Evolutionary conservation across 1,140 invertebrate species (phyloP), one percentile per base, ranked within the genome.

Genomic region (Leptonema lineaticorne): DNA sequence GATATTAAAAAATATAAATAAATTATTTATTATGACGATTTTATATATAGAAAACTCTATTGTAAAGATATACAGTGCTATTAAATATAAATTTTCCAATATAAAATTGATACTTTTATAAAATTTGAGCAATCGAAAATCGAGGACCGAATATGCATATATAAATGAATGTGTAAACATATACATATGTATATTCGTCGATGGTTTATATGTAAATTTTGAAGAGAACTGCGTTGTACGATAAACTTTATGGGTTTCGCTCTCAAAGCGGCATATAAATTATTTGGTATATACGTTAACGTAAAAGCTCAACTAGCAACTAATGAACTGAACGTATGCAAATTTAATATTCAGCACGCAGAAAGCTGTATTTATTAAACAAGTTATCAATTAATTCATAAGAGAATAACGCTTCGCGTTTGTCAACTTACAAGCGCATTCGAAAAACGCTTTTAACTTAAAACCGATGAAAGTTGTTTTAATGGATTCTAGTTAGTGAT

Each of bases 251-350:
- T 41, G 29, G 58, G 33, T 62, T 41, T 41, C 41, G 28, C 29
- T 62, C 56, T 58, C 56, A 58, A 58, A 62, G 58, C 29, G 30
- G 58, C 28, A 22, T 62, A 62, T 62, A 62, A 62, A 62, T 62
- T 62, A 62, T 62, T 62, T 62, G 58, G 58, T n/a, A 16, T 62
- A 62, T 59, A 59, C 18, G 57, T 33, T 59, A 59, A 59, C 58
- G 58, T 62, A 62, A 16, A 62, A 45, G 29, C 33, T 62, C 58
- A 62, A 62, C 58, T 62, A 41, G 58, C 58, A 62, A 62, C 58
- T 62, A 45, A 62, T 62, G 58, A 62, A 62, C 58, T 62, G 58
- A 62, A 62, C 33, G 58, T 62, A 62, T 62, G 58, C 58, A 62
- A 62, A 62, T 62, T 62, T 62, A 62, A 62, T 62, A 62, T 62